phyloP scores from a whole-genome alignment of 2,888 invertebrate genomes.

The Leucania comma region DNA sequence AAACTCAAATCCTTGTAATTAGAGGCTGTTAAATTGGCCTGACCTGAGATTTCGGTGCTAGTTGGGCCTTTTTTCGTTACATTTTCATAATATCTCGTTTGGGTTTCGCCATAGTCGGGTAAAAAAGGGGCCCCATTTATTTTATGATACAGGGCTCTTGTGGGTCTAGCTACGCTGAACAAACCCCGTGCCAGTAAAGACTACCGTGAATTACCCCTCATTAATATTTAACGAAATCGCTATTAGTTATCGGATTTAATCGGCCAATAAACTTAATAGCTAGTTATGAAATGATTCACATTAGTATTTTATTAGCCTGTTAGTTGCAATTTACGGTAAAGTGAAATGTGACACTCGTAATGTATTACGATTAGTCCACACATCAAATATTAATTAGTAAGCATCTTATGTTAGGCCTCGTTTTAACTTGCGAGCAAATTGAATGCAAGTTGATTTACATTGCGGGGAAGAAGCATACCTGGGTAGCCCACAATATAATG shows the following conservation, averaged over 20 bases:
- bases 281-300: constrained; percentile 20
- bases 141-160: too few species aligned
- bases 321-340: background rate
- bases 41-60: too few species aligned
- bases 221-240: background rate
- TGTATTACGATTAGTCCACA: constrained; percentile 23
- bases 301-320: background rate
- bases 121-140: too few species aligned
- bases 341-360: constrained; percentile 8
- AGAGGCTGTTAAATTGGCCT: too few species aligned
- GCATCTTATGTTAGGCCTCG: background rate
- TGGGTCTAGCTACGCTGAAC: background rate
- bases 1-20: too few species aligned
- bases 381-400: background rate
- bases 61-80: too few species aligned
- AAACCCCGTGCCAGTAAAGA: background rate
- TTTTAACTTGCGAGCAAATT: too few species aligned
- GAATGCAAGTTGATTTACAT: too few species aligned
- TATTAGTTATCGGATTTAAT: constrained; percentile 9
- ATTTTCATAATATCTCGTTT: too few species aligned
- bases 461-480: too few species aligned
- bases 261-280: background rate
- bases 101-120: too few species aligned
- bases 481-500: too few species aligned
- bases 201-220: background rate